Percentiles rank a stretch among this genome's conserved stretches.
phyloP scores from a whole-genome alignment of 2,797 vertebrate species.

The Cirrhinus molitorella region DNA sequence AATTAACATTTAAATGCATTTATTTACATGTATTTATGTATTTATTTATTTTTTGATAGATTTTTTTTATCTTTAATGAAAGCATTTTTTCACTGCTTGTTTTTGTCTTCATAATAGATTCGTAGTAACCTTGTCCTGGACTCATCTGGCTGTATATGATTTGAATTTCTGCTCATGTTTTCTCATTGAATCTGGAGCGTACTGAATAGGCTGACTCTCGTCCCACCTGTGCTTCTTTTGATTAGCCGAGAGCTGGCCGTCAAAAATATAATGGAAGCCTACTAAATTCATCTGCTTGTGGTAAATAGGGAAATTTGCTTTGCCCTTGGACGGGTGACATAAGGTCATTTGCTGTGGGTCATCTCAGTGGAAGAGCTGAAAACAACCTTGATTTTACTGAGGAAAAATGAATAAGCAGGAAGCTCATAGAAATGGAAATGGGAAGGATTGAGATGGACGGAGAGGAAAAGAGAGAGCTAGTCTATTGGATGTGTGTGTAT shows the following conservation, averaged over 20 bases:
- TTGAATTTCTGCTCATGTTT: constrained; percentile 47
- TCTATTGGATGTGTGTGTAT: constrained; percentile 41
- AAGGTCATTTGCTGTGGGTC: constrained; percentile 32
- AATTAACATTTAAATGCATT: background rate
- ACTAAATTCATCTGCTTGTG: constrained; percentile 64
- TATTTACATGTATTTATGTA: too few relatives aligned
- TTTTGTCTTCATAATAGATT: background rate
- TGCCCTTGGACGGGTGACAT: constrained; percentile 19
- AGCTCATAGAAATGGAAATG: constrained; percentile 52
- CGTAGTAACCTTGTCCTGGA: background rate
- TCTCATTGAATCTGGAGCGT: constrained; percentile 24
- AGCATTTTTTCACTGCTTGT: background rate
- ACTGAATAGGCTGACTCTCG: background rate
- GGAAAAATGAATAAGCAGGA: constrained; percentile 20
- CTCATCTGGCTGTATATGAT: constrained; percentile 25
- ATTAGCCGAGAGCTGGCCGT: constrained; percentile 64
- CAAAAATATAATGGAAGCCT: constrained; percentile 72
- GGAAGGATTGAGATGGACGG: background rate
- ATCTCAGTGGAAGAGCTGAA: constrained; percentile 9
- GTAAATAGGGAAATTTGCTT: constrained; percentile 27
- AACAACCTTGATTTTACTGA: constrained; percentile 33
- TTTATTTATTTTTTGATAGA: background rate
- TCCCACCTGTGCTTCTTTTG: constrained; percentile 55
- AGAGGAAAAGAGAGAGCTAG: constrained; percentile 59
- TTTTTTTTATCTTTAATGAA: background rate